Conservation (phyloP, 2,888 invertebrate genomes). For the Platerodrilus igneus region DNA sequence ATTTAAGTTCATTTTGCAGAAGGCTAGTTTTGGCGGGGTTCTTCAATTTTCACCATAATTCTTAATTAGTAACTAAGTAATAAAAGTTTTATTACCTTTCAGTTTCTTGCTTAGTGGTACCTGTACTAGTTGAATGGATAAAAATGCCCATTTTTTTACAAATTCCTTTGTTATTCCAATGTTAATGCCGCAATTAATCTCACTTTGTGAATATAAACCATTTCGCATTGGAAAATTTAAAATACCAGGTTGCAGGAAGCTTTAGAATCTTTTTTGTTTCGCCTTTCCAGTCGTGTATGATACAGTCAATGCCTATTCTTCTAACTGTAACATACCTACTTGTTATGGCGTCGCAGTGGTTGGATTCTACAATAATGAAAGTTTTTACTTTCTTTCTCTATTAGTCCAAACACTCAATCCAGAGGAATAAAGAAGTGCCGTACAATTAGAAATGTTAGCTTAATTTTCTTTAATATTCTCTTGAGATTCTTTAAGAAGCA, state of each 20-base stretch:
- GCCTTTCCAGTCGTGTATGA: no score
- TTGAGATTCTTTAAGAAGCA: not conserved
- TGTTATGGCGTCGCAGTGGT: not conserved
- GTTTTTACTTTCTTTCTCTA: slow-evolving; percentile 1
- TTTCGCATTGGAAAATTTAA: no score
- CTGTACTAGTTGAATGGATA: not conserved
- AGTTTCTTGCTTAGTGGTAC: not conserved
- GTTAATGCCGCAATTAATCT: no score
- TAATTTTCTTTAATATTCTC: not conserved
- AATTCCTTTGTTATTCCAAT: no score
- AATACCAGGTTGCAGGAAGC: no score
- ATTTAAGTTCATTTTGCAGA: no score
- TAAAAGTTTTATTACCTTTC: slow-evolving; percentile 2
- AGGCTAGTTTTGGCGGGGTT: no score
- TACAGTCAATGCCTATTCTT: no score
- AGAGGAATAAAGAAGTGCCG: no score
- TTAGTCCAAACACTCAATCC: slow-evolving; percentile 1
- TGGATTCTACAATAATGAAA: slow-evolving; percentile 2
- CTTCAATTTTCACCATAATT: slow-evolving; percentile 3
- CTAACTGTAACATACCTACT: not conserved
- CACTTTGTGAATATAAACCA: no score
- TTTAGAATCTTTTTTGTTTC: no score
- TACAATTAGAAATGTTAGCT: slow-evolving; percentile 1
- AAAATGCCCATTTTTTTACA: no score
- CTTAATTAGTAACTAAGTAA: not conserved